Conservation (phyloP, 2,888 invertebrate genomes). For the Drosophila conformis region DNA sequence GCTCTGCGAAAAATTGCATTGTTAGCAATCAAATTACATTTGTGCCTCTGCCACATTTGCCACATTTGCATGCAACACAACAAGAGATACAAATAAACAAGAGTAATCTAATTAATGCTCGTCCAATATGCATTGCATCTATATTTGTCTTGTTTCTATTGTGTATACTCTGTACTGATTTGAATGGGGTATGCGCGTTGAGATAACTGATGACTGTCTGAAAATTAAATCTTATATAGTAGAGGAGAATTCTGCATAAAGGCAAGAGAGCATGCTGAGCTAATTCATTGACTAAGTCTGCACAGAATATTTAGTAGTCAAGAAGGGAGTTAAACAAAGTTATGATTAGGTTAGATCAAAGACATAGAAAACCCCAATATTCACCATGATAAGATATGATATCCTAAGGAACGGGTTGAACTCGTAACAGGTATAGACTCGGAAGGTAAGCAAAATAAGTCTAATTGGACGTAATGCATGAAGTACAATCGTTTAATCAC, state of each 20-base stretch:
- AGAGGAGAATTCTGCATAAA: fast-evolving
- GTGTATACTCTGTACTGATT: neutral
- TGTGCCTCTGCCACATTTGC: conserved; percentile 33
- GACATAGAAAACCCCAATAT: neutral
- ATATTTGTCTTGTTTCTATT: neutral
- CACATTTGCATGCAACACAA: conserved; percentile 42
- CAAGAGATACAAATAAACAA: neutral
- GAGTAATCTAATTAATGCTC: conserved; percentile 45
- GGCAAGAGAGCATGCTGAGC: neutral
- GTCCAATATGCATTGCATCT: conserved; percentile 26
- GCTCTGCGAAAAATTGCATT: conserved; percentile 20
- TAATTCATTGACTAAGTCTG: neutral
- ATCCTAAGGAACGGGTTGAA: no score
- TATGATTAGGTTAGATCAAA: neutral
- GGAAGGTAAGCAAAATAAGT: neutral
- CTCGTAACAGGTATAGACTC: neutral
- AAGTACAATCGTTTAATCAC: neutral
- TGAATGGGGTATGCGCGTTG: neutral
- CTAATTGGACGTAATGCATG: neutral
- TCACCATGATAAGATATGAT: neutral
- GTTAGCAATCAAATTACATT: conserved; percentile 22
- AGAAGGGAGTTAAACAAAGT: no score
- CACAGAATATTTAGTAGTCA: neutral
- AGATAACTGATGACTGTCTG: neutral
- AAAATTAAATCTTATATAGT: neutral